These are phyloP conservation scores for Cheilinus undulatus DNA, from an alignment of 2,113 vertebrate species.

Conservation along the genomic window DNA sequence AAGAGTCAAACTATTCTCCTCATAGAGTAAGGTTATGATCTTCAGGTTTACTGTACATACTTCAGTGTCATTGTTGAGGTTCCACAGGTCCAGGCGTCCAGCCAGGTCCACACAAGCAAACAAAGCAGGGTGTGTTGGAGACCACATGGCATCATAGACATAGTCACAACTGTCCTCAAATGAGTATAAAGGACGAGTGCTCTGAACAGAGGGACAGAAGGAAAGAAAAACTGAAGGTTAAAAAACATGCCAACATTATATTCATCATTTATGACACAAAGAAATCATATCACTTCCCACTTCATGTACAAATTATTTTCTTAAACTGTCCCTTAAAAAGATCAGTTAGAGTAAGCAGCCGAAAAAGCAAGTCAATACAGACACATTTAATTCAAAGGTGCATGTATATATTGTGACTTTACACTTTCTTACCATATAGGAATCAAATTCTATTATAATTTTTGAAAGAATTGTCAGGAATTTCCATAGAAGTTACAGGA, in stretches of 20 bases:
- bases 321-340: too few species aligned
- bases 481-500: too few species aligned
- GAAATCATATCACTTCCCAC: too few species aligned
- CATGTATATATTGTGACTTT: too few species aligned
- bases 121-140: slow-evolving; percentile 94
- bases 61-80: slow-evolving; percentile 98
- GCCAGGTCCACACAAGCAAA: slow-evolving; percentile 97
- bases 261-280: too few species aligned
- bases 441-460: too few species aligned
- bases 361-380: too few species aligned
- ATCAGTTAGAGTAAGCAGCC: too few species aligned
- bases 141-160: slow-evolving; percentile 99
- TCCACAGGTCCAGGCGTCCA: slow-evolving; percentile 96
- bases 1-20: background rate
- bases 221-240: background rate
- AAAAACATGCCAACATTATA: background rate
- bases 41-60: slow-evolving; percentile 73
- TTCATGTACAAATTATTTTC: too few species aligned
- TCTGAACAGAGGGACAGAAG: slow-evolving; percentile 76
- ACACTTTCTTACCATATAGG: too few species aligned
- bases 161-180: slow-evolving; percentile 99
- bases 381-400: too few species aligned
- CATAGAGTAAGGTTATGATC: background rate
- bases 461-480: too few species aligned
- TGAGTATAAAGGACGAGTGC: slow-evolving; percentile 95